Conservation (phyloP, 2,797 vertebrate species). For the Tachyglossus aculeatus region DNA sequence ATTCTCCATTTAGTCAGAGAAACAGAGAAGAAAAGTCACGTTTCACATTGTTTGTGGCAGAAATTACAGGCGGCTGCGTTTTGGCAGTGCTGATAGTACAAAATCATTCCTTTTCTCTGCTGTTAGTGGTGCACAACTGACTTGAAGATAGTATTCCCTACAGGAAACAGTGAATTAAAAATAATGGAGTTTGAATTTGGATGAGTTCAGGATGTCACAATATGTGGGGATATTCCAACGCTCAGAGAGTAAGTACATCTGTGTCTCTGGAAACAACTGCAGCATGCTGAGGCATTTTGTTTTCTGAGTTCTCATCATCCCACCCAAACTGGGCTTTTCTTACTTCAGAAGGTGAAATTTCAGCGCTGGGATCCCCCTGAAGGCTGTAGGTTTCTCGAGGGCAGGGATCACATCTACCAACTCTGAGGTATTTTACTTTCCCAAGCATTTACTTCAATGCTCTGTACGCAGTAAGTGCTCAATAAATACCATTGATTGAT, state of each 20-base stretch:
- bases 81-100: conserved; percentile 39
- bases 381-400: background rate
- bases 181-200: conserved; percentile 46
- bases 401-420: background rate
- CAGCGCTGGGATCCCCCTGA: background rate
- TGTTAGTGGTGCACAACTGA: conserved; percentile 42
- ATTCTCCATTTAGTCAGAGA: conserved; percentile 35
- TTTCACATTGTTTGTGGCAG: conserved; percentile 38
- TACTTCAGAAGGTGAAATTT: background rate
- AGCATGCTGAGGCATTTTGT: background rate
- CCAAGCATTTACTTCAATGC: background rate
- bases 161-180: conserved; percentile 57
- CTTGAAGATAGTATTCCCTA: conserved; percentile 39
- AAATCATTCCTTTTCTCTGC: conserved; percentile 34
- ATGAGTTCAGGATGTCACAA: conserved; percentile 33
- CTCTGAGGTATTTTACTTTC: background rate
- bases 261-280: conserved; percentile 12
- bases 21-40: conserved; percentile 14
- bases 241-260: conserved; percentile 27
- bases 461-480: background rate
- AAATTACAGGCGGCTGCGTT: conserved; percentile 45
- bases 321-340: background rate
- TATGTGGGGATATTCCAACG: conserved; percentile 31
- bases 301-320: conserved; percentile 24
- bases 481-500: background rate